Evolutionary conservation across 2,888 invertebrate species (phyloP), one percentile per base, ranked within the genome.

Genomic region (Pyrrhosoma nymphula): DNA sequence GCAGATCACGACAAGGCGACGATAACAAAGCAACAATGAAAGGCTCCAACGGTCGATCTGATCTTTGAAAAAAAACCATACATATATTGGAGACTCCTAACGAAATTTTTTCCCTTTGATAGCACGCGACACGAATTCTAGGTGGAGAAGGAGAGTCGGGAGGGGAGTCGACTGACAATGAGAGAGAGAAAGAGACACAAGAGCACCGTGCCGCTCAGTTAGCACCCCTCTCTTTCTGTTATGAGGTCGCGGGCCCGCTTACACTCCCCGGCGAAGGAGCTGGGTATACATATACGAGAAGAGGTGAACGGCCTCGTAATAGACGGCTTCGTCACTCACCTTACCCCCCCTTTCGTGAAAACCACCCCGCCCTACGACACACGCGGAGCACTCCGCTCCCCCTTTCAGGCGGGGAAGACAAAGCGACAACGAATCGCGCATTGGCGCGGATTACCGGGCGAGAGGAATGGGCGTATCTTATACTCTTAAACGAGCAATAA

Each of bases 231-330:
- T 20, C 60, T 60, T 12, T 20, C 82, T 82, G 82, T 35, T 82
- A 82, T 82, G 82, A 82, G 82, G 82, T 82, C 82, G 69, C 69
- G 69, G 69, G 75, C 75, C 75, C 75, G 75, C 20, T 82, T 82
- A n/a, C 30, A 30, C 82, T 35, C 82, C 3, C 18, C 35, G 35
- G 12, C 3, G 82, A 82, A 35, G 82, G 14, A 35, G 8, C 14
- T 6, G 35, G 16, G 30, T n/a, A 35, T 60, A 60, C 60, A 60
- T 20, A 20, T 69, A 69, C 69, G 69, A 69, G 23, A 69, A 26
- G 82, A 82, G 82, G 82, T 82, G 82, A 82, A 82, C n/a, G 82
- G 8, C 82, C 82, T 82, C 82, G 35, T 35, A 82, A 82, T 82
- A 82, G 35, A 82, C 14, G 82, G 82, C 82, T 82, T 82, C 82